A percentile compares a stretch with the other conserved stretches of the same genome.
These are phyloP conservation scores for Drosophila macrospina DNA, from an alignment of 2,888 invertebrate species.

Conservation along the genomic window DNA sequence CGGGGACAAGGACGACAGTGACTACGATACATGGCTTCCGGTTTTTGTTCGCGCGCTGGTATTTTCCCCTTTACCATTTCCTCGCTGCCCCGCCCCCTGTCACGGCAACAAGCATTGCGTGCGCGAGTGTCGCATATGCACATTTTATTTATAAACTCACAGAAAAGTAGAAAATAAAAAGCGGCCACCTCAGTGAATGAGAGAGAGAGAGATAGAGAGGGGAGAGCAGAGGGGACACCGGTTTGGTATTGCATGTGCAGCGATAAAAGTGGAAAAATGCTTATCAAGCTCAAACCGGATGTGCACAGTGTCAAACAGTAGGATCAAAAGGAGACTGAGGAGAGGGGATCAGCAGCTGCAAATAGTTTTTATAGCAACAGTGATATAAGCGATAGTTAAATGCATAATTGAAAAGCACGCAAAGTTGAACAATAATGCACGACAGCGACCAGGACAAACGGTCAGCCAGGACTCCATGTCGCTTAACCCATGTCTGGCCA, in stretches of 20 bases:
- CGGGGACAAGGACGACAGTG: slow-evolving; percentile 17
- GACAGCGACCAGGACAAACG: slow-evolving; percentile 2
- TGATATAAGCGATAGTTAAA: slow-evolving; percentile 72
- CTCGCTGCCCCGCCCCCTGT: slow-evolving; percentile 8
- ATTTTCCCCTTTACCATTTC: slow-evolving; percentile 40
- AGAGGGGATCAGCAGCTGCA: slow-evolving; percentile 43
- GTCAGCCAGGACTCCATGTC: slow-evolving; percentile 3
- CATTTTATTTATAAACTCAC: slow-evolving; percentile 79
- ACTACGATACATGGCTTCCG: slow-evolving; percentile 73
- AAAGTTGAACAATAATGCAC: slow-evolving; percentile 65
- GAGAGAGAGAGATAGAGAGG: not conserved
- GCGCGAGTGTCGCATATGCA: slow-evolving; percentile 77
- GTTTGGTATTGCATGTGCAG: slow-evolving; percentile 51
- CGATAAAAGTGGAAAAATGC: slow-evolving; percentile 78
- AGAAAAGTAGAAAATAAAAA: slow-evolving; percentile 66
- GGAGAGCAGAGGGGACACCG: not conserved
- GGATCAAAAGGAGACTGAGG: slow-evolving; percentile 12
- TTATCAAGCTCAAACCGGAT: slow-evolving; percentile 76
- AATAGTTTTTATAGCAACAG: slow-evolving; percentile 59
- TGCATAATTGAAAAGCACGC: slow-evolving; percentile 81
- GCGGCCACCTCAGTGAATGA: slow-evolving; percentile 41
- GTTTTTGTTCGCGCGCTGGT: slow-evolving; percentile 79
- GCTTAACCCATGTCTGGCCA: slow-evolving; percentile 26
- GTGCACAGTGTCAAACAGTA: slow-evolving; percentile 77
- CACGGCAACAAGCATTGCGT: slow-evolving; percentile 53